phyloP scores from a whole-genome alignment of 2,113 vertebrate genomes.

The Murina feae region DNA sequence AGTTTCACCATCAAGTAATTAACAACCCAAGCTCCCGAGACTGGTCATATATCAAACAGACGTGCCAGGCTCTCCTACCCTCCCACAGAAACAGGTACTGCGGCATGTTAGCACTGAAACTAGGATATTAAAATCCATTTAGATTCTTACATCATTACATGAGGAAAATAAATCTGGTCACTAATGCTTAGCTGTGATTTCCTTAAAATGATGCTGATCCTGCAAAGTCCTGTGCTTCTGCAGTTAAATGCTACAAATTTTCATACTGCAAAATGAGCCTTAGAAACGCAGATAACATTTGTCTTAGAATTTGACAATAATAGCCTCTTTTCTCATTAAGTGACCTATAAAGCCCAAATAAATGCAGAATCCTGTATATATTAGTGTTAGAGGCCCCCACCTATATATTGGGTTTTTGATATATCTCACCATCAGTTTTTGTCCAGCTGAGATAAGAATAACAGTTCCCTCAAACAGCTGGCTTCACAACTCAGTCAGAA shows the following conservation, averaged over 20 bases:
- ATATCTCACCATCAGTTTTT: neutral
- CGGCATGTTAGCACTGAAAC: neutral
- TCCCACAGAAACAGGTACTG: neutral
- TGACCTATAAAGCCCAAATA: constrained; percentile 34
- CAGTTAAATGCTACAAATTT: constrained; percentile 25
- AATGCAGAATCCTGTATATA: neutral
- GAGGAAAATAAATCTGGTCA: constrained; percentile 55
- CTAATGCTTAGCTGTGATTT: constrained; percentile 32
- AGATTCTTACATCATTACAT: constrained; percentile 24
- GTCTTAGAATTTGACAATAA: constrained; percentile 31
- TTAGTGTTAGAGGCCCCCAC: neutral
- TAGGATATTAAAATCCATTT: constrained; percentile 33
- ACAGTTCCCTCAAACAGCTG: constrained; percentile 43
- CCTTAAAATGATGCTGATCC: constrained; percentile 13
- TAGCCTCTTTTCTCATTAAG: constrained; percentile 2
- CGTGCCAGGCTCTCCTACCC: neutral
- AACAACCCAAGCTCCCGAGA: neutral
- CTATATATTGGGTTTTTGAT: neutral
- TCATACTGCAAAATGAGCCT: neutral
- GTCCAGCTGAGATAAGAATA: constrained; percentile 44
- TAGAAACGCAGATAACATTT: neutral
- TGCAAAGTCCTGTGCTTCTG: neutral
- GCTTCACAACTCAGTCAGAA: constrained; percentile 51
- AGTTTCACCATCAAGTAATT: constrained; percentile 14
- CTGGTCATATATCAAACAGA: constrained; percentile 40